Conservation (phyloP, 2,797 vertebrate species). For the Neopelma chrysocephalum region DNA sequence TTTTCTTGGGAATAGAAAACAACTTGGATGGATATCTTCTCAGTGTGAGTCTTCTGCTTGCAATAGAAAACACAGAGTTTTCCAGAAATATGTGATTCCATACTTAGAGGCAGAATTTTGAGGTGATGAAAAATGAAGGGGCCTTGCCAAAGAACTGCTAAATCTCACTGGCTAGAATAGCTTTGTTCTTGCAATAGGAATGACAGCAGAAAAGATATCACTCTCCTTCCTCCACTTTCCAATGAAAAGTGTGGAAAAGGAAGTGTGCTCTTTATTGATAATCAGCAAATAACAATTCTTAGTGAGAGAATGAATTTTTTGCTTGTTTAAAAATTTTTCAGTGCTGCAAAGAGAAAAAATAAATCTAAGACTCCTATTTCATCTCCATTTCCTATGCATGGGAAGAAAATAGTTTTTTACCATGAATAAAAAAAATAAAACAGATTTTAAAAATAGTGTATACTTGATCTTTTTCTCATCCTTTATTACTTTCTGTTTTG, state of each 20-base stretch:
- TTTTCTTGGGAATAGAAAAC: not conserved
- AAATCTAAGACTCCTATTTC: not conserved
- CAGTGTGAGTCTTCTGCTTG: fast-evolving
- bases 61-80: not conserved
- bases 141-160: not conserved
- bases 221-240: not conserved
- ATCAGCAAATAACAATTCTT: not conserved
- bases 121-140: not conserved
- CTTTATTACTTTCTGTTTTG: not conserved
- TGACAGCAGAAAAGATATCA: not conserved
- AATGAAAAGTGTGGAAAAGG: not conserved
- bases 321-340: not conserved
- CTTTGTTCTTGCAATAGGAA: not conserved
- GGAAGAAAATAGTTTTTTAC: not conserved
- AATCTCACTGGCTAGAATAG: not conserved
- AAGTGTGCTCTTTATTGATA: not conserved
- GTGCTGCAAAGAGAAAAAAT: not conserved
- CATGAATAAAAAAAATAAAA: not conserved
- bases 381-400: fast-evolving
- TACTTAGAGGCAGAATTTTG: not conserved
- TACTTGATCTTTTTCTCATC: not conserved
- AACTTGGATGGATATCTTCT: not conserved
- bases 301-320: not conserved
- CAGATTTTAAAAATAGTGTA: fast-evolving
- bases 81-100: not conserved